These are phyloP conservation scores for Sinopyrophorus schimmeli DNA, from an alignment of 2,888 invertebrate genomes.

Conservation along the genomic window DNA sequence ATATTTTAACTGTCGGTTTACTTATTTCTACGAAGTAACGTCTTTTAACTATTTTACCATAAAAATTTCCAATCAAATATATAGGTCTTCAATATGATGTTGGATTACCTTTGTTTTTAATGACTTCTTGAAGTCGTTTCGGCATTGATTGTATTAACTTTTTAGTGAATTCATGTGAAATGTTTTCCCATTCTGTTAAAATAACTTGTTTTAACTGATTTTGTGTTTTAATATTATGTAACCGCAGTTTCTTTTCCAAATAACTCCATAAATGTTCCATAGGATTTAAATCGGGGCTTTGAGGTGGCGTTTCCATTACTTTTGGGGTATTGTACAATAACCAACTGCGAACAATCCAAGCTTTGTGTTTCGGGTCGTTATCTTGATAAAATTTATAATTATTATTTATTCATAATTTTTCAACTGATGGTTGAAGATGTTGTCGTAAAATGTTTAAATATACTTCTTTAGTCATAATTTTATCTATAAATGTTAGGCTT, in stretches of 20 bases:
- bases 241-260: conserved; percentile 1
- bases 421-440: neutral
- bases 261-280: conserved; percentile 13
- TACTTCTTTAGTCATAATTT: conserved; percentile 20
- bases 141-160: too few species aligned
- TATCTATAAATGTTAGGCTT: conserved; percentile 35
- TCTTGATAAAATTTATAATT: conserved; percentile 1
- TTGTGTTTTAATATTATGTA: neutral
- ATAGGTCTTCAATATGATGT: too few species aligned
- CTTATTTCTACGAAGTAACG: too few species aligned
- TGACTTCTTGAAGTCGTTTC: too few species aligned
- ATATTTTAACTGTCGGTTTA: too few species aligned
- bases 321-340: neutral
- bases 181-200: conserved; percentile 3
- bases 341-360: neutral
- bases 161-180: too few species aligned
- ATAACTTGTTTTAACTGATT: neutral
- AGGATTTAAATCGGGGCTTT: conserved; percentile 13
- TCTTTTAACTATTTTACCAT: too few species aligned
- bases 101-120: too few species aligned
- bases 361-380: conserved; percentile 8
- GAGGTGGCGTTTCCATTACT: conserved; percentile 1
- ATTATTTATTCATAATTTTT: neutral
- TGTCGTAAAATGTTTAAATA: conserved; percentile 7
- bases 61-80: too few species aligned